A percentile compares a stretch with the other conserved stretches of the same genome.
Evolutionary conservation across 1,140 invertebrate species (phyloP).

Genomic region (Dolichoris vasculosae): DNA sequence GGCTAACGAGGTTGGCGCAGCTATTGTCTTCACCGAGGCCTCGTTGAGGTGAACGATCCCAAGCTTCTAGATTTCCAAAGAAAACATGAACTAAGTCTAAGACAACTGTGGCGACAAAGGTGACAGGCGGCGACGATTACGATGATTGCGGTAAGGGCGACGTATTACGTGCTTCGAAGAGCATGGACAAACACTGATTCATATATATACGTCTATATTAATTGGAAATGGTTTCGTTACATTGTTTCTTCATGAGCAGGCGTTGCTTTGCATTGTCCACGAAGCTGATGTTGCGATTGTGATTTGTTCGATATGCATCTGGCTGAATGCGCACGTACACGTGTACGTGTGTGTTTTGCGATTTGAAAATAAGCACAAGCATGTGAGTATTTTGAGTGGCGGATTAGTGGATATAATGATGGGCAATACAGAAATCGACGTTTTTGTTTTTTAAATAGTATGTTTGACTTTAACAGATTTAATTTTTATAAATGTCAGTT

Average conservation of each 20-base stretch:
- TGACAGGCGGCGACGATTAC: background rate
- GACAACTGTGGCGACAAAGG: too few species aligned
- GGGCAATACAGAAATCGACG: background rate
- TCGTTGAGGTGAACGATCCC: constrained; percentile 55
- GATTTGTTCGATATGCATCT: background rate
- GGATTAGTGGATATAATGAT: background rate
- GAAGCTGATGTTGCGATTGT: background rate
- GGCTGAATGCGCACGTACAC: background rate
- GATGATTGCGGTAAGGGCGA: background rate
- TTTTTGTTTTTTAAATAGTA: background rate
- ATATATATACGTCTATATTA: background rate
- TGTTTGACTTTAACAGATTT: background rate
- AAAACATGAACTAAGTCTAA: background rate
- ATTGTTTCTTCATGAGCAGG: background rate
- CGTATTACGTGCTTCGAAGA: background rate
- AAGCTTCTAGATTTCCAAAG: background rate
- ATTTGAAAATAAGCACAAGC: background rate
- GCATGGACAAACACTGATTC: background rate
- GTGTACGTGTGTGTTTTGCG: background rate
- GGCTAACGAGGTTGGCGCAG: background rate
- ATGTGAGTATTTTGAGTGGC: constrained; percentile 11
- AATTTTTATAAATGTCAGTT: background rate
- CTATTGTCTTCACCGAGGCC: constrained; percentile 13
- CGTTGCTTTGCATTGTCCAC: background rate
- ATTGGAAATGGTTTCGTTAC: background rate